Evolutionary conservation across 2,797 vertebrate species (phyloP), one percentile per base, ranked within the genome.

Genomic region (Labeo calbasu): DNA sequence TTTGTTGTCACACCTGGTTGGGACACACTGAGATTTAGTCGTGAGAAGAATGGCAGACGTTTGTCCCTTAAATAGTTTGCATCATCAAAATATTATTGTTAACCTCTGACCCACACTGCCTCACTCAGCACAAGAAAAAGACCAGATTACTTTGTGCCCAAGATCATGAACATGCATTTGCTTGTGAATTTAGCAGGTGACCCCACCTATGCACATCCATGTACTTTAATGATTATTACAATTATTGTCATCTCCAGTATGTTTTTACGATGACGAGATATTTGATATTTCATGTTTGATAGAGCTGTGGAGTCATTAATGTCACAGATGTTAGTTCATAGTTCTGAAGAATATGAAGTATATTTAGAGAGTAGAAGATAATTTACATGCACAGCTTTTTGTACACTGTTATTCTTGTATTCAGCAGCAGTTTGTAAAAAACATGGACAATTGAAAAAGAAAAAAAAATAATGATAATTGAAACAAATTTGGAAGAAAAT

Each of bases 201-300:
- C 92, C 95, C 91, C 95, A 96, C 95, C 97, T 98, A 97, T 96
- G 96, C 97, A 82, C 57, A 98, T 96, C 94, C 94, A 95, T 96
- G 94, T 95, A 90, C 94, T 96, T 95, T 95, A 94, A 94, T 96
- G 95, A 94, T 92, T 94, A 93, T 94, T 91, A 46, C 40, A 40
- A 77, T 77, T 63, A 92, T 93, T 95, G 91, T 96, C 94, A 93
- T 94, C 93, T 95, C 93, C 95, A 92, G 92, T 93, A 94, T 92
- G 92, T 95, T 95, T 96, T 94, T 96, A 95, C 95, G 93, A 96
- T 95, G 94, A 96, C 92, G 90, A 94, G 94, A 94, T 91, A 92
- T 75, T 82, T 84, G 46, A 78, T 72, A 84, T 96, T 95, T 96
- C 96, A 96, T 98, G 96, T 98, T 96, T 96, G 93, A 97, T 97